phyloP scores from a whole-genome alignment of 2,113 vertebrate genomes.

The Eublepharis macularius region DNA sequence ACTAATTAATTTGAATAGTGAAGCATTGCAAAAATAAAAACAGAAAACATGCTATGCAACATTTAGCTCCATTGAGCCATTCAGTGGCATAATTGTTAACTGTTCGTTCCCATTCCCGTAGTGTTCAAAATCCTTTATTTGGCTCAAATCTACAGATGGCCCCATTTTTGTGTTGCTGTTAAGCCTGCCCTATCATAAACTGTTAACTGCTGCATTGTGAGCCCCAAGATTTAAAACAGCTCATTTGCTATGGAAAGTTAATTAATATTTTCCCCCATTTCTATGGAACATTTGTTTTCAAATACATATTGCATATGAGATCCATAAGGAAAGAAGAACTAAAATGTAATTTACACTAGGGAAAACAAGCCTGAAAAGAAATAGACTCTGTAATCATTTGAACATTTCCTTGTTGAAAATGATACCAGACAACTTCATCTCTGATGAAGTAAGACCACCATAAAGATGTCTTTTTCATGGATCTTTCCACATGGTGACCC shows the following conservation, averaged over 20 bases:
- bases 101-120: constrained; percentile 53
- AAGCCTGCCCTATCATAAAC: constrained; percentile 53
- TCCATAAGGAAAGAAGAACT: constrained; percentile 33
- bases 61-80: constrained; percentile 63
- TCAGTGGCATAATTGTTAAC: constrained; percentile 56
- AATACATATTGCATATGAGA: constrained; percentile 45
- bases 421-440: not conserved
- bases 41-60: constrained; percentile 57
- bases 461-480: too few species aligned
- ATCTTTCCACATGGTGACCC: not conserved
- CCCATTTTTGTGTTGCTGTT: constrained; percentile 55
- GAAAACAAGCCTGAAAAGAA: not conserved
- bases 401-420: not conserved
- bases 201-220: constrained; percentile 44
- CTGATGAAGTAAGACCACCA: not conserved
- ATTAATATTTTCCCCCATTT: constrained; percentile 49
- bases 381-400: not conserved
- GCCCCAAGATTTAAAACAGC: constrained; percentile 47
- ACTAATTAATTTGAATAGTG: constrained; percentile 64
- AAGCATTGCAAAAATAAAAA: constrained; percentile 54
- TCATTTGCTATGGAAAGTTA: constrained; percentile 55
- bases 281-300: constrained; percentile 64
- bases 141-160: constrained; percentile 58
- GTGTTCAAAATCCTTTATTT: constrained; percentile 59
- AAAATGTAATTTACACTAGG: constrained; percentile 46